These are phyloP conservation scores for Orthochromis malagaraziensis DNA, from an alignment of 2,113 vertebrate genomes.

Conservation along the genomic window DNA sequence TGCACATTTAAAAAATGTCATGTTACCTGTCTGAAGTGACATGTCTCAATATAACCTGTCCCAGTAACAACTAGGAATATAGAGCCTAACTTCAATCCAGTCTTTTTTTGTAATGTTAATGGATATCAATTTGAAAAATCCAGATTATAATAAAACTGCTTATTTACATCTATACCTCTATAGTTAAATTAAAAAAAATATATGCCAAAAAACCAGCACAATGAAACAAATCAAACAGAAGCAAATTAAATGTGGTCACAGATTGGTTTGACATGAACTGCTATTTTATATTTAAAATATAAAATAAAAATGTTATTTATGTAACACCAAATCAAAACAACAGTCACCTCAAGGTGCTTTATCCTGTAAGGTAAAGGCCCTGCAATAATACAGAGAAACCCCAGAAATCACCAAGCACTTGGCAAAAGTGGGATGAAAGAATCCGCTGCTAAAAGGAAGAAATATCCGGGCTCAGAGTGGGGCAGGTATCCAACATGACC, in stretches of 20 bases:
- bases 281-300: background rate
- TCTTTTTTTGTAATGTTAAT: background rate
- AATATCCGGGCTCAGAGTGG: background rate
- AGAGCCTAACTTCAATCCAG: background rate
- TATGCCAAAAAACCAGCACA: background rate
- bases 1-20: background rate
- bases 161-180: background rate
- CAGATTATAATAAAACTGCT: background rate
- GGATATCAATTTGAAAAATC: background rate
- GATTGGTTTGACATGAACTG: background rate
- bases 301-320: background rate
- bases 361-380: background rate
- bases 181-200: background rate
- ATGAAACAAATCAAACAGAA: background rate
- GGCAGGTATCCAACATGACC: background rate
- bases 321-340: background rate
- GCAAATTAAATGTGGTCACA: background rate
- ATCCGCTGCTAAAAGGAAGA: fast-evolving
- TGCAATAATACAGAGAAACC: background rate
- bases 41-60: background rate
- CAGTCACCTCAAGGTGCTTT: background rate
- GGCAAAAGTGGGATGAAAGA: background rate
- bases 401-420: background rate
- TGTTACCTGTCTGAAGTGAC: background rate
- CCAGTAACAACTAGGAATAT: background rate